Percentiles rank a stretch among this genome's conserved stretches.
Evolutionary conservation across 35 echinoderm and acorn worm genomes (phyloP).

Genomic region (Amphiura filiformis): DNA sequence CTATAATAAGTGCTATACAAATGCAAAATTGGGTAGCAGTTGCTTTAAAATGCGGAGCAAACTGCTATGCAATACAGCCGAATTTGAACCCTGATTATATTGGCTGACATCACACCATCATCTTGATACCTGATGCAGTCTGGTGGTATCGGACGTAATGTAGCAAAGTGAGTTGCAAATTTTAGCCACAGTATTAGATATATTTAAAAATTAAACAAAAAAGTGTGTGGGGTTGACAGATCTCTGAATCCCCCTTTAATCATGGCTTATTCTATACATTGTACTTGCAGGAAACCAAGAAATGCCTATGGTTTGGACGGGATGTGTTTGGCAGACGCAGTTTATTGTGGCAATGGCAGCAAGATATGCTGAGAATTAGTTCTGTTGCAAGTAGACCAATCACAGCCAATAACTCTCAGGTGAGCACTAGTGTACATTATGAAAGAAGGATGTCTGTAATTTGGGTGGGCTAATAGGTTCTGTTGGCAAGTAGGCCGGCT

Average conservation of each 20-base stretch:
- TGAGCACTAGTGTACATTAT: too few relatives aligned
- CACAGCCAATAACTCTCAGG: not conserved
- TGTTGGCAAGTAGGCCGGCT: too few relatives aligned
- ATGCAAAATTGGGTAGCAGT: too few relatives aligned
- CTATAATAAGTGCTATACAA: too few relatives aligned
- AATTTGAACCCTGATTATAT: too few relatives aligned
- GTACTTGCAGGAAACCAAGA: conserved; percentile 5
- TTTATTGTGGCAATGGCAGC: conserved; percentile 31
- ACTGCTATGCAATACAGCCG: too few relatives aligned
- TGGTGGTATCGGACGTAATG: too few relatives aligned
- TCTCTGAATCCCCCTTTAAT: not conserved
- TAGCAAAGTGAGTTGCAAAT: too few relatives aligned
- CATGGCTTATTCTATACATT: not conserved
- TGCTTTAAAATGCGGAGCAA: too few relatives aligned
- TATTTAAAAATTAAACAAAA: not conserved
- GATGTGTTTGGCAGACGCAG: conserved; percentile 76
- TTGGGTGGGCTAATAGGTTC: not conserved
- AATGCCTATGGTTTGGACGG: conserved; percentile 58
- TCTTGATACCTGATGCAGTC: too few relatives aligned
- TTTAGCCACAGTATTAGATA: not conserved
- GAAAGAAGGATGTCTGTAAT: not conserved
- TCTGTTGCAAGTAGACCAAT: conserved; percentile 47
- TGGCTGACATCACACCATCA: too few relatives aligned
- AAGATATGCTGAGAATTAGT: conserved; percentile 36
- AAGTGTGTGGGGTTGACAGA: not conserved